Evolutionary conservation across 1,140 invertebrate genomes (phyloP).

Genomic region (Aphaenogaster rudis): DNA sequence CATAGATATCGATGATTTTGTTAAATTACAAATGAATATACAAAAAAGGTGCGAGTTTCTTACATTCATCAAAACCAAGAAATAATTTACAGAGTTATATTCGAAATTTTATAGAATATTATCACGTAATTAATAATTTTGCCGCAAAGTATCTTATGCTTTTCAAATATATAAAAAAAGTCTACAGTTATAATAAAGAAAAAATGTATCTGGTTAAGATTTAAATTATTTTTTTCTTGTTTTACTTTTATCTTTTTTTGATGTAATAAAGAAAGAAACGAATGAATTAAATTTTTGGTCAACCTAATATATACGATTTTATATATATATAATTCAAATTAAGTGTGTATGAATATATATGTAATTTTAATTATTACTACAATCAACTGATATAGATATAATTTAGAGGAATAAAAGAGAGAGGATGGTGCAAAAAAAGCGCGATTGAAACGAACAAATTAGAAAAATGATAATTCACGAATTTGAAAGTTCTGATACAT

Average conservation of each 20-base stretch:
- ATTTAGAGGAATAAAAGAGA: slow-evolving; percentile 2
- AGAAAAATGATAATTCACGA: not conserved
- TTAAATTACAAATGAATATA: not conserved
- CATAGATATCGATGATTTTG: slow-evolving; percentile 7
- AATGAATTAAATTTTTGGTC: slow-evolving; percentile 7
- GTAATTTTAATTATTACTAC: not conserved
- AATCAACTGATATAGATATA: slow-evolving; percentile 32
- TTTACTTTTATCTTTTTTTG: slow-evolving; percentile 6
- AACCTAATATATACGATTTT: slow-evolving; percentile 5
- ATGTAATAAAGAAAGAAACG: not conserved
- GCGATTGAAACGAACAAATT: slow-evolving; percentile 46
- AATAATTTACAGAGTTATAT: slow-evolving; percentile 7
- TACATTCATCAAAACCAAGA: not conserved
- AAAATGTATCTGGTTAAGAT: slow-evolving; percentile 8
- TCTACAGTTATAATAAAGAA: slow-evolving; percentile 12
- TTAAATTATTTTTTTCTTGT: slow-evolving; percentile 16
- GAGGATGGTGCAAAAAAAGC: slow-evolving; percentile 28
- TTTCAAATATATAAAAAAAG: slow-evolving; percentile 19
- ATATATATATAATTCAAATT: not conserved
- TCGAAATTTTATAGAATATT: not conserved
- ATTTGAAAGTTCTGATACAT: slow-evolving; percentile 38
- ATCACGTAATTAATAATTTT: not conserved
- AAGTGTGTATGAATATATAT: not conserved
- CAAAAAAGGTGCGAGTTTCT: not conserved
- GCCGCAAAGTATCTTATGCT: not conserved